phyloP scores from a whole-genome alignment of 2,113 vertebrate species.

The Barbus barbus region DNA sequence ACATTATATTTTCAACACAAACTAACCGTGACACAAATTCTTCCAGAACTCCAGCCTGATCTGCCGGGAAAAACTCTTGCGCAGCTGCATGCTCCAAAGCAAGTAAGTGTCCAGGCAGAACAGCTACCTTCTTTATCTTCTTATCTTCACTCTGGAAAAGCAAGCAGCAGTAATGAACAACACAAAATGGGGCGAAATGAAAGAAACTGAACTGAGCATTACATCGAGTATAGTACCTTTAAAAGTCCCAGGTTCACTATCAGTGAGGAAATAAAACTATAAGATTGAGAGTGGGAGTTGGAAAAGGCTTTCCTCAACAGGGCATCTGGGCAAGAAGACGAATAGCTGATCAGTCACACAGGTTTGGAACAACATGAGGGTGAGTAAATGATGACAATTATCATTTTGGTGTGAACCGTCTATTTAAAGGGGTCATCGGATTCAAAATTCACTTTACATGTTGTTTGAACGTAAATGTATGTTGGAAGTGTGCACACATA shows the following conservation, averaged over 20 bases:
- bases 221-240: slow-evolving; percentile 76
- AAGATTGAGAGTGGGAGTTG: slow-evolving; percentile 81
- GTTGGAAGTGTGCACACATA: too few relatives aligned
- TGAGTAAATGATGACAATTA: background rate
- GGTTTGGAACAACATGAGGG: background rate
- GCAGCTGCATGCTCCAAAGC: slow-evolving; percentile 87
- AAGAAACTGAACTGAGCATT: background rate
- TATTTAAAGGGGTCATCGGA: too few relatives aligned
- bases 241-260: slow-evolving; percentile 89
- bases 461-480: too few relatives aligned
- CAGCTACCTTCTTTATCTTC: slow-evolving; percentile 79
- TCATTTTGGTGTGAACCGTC: background rate
- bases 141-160: slow-evolving; percentile 87
- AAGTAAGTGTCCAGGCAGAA: slow-evolving; percentile 86
- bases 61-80: slow-evolving; percentile 88
- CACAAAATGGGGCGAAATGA: background rate
- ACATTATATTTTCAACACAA: background rate
- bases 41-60: slow-evolving; percentile 79
- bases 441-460: too few relatives aligned
- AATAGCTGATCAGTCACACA: background rate
- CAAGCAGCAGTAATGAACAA: background rate
- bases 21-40: slow-evolving; percentile 88
- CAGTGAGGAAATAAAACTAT: slow-evolving; percentile 84
- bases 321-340: slow-evolving; percentile 73
- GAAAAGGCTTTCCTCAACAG: slow-evolving; percentile 87